Conservation (phyloP, 2,113 vertebrate genomes). For the Clupea harengus region DNA sequence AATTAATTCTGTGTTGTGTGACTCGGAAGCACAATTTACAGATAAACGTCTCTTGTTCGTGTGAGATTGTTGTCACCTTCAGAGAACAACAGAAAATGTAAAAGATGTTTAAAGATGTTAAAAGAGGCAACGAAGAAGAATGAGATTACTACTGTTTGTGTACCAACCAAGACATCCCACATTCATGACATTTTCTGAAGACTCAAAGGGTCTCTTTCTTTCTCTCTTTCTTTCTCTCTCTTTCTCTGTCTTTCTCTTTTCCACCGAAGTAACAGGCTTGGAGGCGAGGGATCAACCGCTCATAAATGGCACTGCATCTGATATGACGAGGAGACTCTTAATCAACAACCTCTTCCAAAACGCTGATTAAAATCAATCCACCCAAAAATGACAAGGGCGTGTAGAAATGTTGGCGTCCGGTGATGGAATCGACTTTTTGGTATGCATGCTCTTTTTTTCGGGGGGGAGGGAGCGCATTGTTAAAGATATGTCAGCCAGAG, state of each 20-base stretch:
- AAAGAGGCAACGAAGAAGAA: no score
- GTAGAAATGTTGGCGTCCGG: not conserved
- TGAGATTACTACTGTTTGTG: not conserved
- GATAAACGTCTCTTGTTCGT: not conserved
- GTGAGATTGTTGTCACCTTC: not conserved
- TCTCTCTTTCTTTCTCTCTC: not conserved
- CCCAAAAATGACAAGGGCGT: not conserved
- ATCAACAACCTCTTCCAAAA: not conserved
- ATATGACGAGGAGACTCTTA: not conserved
- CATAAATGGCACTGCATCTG: not conserved
- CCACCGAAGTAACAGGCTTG: not conserved
- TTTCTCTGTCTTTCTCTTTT: not conserved
- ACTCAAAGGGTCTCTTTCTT: not conserved
- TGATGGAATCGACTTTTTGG: not conserved
- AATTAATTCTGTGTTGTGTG: slow-evolving; percentile 5
- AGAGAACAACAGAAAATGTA: not conserved
- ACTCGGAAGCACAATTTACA: not conserved
- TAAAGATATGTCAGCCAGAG: not conserved
- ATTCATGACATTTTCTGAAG: not conserved
- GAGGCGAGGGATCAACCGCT: not conserved
- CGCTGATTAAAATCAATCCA: not conserved
- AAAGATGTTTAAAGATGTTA: not conserved
- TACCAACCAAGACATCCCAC: not conserved
- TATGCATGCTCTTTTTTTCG: not conserved
- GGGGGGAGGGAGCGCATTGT: not conserved